Evolutionary conservation across 2,113 vertebrate species (phyloP).

Genomic region (Mohoua ochrocephala): DNA sequence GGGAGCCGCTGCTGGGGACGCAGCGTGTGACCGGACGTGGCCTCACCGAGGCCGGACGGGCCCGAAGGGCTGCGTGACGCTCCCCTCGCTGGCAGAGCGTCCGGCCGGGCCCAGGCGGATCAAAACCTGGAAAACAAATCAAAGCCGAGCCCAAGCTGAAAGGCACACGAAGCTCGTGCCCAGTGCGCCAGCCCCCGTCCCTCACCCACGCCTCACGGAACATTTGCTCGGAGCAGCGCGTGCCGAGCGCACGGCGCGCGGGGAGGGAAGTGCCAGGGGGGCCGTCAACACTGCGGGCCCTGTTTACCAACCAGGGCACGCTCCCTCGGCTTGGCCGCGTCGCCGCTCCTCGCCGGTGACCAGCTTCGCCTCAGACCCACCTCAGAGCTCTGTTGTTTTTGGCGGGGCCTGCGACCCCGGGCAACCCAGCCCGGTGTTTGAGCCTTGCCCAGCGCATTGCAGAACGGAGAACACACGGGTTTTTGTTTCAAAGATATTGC

Average conservation of each 20-base stretch:
- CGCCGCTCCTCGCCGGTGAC: neutral
- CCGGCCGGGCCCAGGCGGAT: neutral
- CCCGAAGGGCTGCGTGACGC: neutral
- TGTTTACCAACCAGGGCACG: slow-evolving; percentile 19
- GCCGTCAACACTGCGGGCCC: neutral
- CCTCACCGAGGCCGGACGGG: neutral
- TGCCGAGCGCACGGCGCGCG: neutral
- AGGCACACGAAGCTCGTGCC: neutral
- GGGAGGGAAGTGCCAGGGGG: slow-evolving; percentile 3
- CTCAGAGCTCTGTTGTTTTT: slow-evolving; percentile 57
- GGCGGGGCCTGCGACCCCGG: slow-evolving; percentile 24
- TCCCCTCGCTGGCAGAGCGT: neutral
- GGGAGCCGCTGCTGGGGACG: neutral
- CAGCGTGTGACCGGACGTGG: fast-evolving
- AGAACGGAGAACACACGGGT: slow-evolving; percentile 54
- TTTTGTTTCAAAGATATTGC: slow-evolving; percentile 67
- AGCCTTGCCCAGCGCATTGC: neutral
- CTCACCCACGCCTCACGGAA: neutral
- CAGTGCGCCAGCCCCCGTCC: neutral
- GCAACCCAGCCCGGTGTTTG: slow-evolving; percentile 37
- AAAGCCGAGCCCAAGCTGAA: neutral
- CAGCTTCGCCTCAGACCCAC: slow-evolving; percentile 57
- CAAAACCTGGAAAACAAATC: neutral
- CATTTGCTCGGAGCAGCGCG: neutral
- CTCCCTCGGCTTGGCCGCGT: neutral